Evolutionary conservation across 2,888 invertebrate genomes (phyloP).

Genomic region (Ptilodon capucinus): DNA sequence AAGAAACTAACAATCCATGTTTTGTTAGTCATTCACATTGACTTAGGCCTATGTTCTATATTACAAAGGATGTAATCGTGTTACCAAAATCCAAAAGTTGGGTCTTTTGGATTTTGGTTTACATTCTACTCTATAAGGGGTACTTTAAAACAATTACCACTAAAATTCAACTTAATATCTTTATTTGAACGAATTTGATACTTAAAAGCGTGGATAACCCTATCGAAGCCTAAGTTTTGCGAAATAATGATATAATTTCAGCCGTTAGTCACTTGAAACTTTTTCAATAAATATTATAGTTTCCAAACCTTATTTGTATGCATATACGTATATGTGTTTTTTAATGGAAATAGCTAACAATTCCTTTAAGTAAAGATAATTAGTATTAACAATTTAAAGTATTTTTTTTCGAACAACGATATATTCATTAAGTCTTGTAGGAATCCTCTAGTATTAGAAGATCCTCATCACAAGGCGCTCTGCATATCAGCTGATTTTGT

Average conservation of each 20-base stretch:
- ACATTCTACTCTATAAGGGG: not conserved
- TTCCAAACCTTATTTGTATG: slow-evolving; percentile 14
- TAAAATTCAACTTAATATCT: not conserved
- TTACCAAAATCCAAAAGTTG: not conserved
- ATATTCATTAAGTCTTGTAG: too few species aligned
- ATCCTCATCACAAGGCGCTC: too few species aligned
- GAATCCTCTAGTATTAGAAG: too few species aligned
- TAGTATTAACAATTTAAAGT: not conserved
- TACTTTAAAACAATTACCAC: not conserved
- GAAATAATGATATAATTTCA: not conserved
- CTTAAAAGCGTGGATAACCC: not conserved
- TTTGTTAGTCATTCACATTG: too few species aligned
- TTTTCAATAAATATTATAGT: slow-evolving; percentile 32
- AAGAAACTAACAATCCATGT: too few species aligned
- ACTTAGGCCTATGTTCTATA: too few species aligned
- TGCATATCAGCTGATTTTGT: too few species aligned
- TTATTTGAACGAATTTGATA: not conserved
- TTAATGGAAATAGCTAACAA: not conserved
- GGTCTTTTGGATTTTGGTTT: not conserved
- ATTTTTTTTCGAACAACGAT: too few species aligned
- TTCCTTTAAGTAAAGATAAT: not conserved
- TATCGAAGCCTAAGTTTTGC: not conserved
- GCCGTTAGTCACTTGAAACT: slow-evolving; percentile 20
- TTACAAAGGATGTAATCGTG: not conserved
- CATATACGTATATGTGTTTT: not conserved